These are phyloP conservation scores for Cryptomyrus ogoouensis DNA, from an alignment of 2,113 vertebrate species.

Conservation along the genomic window DNA sequence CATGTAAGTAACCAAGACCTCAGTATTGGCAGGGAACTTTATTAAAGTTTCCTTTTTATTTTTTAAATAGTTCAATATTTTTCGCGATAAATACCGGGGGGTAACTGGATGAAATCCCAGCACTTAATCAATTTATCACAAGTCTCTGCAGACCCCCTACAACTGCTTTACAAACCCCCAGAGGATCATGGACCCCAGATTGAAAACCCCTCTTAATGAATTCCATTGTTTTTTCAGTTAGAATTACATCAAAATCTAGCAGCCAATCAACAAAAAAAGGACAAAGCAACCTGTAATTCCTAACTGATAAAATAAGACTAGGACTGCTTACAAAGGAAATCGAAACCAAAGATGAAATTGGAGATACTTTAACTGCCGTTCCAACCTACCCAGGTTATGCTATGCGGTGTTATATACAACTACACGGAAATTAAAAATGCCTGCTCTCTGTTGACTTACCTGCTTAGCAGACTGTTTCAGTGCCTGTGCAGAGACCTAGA, in stretches of 20 bases:
- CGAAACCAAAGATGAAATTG: neutral
- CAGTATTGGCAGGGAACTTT: neutral
- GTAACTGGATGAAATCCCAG: neutral
- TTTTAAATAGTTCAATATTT: neutral
- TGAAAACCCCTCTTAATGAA: neutral
- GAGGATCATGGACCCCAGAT: neutral
- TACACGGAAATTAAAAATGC: neutral
- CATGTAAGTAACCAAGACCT: neutral
- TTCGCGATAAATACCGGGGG: neutral
- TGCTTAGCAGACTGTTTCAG: neutral
- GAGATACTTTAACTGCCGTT: neutral
- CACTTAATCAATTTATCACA: neutral
- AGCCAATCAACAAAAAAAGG: neutral
- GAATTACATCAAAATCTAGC: neutral
- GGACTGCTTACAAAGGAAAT: neutral
- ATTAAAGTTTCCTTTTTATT: neutral
- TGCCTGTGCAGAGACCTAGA: neutral
- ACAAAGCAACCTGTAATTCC: neutral
- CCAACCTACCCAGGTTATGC: neutral
- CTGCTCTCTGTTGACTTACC: neutral
- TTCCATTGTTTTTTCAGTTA: neutral
- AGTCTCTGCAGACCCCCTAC: neutral
- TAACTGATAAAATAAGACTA: neutral
- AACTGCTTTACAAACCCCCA: neutral
- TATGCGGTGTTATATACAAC: neutral